Base-by-base conservation (phyloP, 2,113 vertebrate genomes). In the Proterorhinus semilunaris region DNA sequence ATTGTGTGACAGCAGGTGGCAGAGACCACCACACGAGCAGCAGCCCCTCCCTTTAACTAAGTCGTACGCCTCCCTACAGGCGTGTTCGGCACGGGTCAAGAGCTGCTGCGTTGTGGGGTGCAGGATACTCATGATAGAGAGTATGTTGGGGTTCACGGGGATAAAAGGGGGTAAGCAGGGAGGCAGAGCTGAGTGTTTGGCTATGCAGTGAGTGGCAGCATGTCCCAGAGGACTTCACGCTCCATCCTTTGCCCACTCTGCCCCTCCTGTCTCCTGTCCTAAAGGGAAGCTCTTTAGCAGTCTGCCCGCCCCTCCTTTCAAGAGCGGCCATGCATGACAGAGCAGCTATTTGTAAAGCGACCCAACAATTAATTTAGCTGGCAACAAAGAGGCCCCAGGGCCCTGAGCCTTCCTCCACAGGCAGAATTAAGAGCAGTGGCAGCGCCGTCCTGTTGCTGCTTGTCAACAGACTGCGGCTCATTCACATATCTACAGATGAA, bases 301-400 rank as follows among this genome's bases (percentile, higher is more conserved):
- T n/a, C 75, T 66, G 71, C 62, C 68, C 78, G 6, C 80, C 83
- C 78, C 82, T 83, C 87, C 83, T 91, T 91, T 92, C 79, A 84
- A 46, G 78, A 62, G 87, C 90, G 90, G 80, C 81, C 88, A 90
- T 87, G 90, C 91, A 83, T 93, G 90, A 92, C 91, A 86, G 87
- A 86, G 86, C 87, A 87, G 90, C 90, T 87, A 91, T 93, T 92
- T 92, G 92, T 91, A 88, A 92, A 91, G 89, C 89, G 75, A 78
- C 69, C 57, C 71, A 88, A 89, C 91, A 92, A 93, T 92, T 91
- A 89, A 93, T 92, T 91, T 90, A 89, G 81, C 79, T 86, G 84
- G 87, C 88, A 90, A 88, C 88, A 90, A 90, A 89, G 85, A 88
- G 83, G 81, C 88, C 88, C 81, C 72, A 84, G 91, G 83, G 91